Evolutionary conservation across 1,140 invertebrate genomes (phyloP), one percentile per base, ranked within the genome.

Genomic region (Drosophila ironensis): DNA sequence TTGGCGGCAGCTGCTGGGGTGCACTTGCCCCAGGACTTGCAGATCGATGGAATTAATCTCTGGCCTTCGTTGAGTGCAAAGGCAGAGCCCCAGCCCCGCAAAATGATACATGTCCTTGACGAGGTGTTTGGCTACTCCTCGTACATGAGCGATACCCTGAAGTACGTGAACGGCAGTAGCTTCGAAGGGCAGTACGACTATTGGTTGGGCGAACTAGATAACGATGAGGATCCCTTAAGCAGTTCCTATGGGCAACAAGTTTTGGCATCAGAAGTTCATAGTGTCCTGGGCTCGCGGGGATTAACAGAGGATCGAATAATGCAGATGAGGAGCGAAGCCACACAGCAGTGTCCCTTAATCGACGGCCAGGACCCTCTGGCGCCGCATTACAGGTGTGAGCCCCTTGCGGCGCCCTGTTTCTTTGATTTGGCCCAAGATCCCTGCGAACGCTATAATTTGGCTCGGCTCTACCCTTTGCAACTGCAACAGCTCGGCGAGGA

Each of bases 361-460:
- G 54, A 57, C 1, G 47, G 45, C 0, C 53, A 66, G 40, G 53
- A 81, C 40, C 66, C 53, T 2, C 50, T 30, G 2, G 42, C 76
- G 2, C 19, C 54, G 0, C 12, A 78, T 5, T 88, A 61, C 28
- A 37, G 19, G 4, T 87, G 80, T 22, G 75, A 93, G 22, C 92
- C 93, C 0, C 47, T 91, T 0, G 72, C 88, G 53, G 78, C 90
- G 0, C 92, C 94, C 1, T 97, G 96, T 84, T 90, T 96, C 5
- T 97, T 95, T 80, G 93, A 97, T 71, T 91, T 97, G 41, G 90
- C 90, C 11, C 91, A 92, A 12, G 96, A 97, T 91, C 96, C 96
- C 0, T 97, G 96, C 72, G 96, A 97, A 88, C 93, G 90, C 40
- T 91, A 92, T 12, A 96, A 97, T 89, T 77, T 97, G 25, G 93